Base-by-base conservation (phyloP, 2,888 invertebrate genomes). In the Drosophila longiperda region DNA sequence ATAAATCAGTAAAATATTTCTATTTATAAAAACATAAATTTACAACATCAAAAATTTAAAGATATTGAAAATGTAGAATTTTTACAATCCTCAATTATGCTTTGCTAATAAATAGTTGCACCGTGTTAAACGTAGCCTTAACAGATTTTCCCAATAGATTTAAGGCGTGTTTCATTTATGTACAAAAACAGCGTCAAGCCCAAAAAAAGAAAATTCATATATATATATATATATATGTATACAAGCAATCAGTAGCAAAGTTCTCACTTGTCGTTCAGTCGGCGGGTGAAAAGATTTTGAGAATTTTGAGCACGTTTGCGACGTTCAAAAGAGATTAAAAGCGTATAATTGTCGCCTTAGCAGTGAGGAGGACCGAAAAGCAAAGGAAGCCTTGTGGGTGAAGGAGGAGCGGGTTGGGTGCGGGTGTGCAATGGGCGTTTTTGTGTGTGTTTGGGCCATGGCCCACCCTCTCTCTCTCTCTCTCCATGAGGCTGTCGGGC, bases 291-390 rank as follows among this genome's bases (percentile, higher is more conserved):
- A 79, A 89, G 84, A 84, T 89, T 89, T 89, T 87, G 73, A 80
- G 80, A 90, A 87, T 87, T 87, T 90, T 90, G 88, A 80, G 87
- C 87, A 87, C 87, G 87, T 87, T 85, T 85, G 80, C 82, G 89
- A 90, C 90, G 89, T 87, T 87, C 87, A 87, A 90, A 87, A 87
- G 87, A 87, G 90, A 87, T 87, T 87, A 87, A 87, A 87, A 87
- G 87, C 87, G 90, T 90, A 90, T 87, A 87, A 87, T 87, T 87
- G 89, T 87, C 87, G 87, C 90, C 90, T 89, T 87, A 83, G 81
- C 83, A 77, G 76, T 48, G 55, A 48, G 29, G 38, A 33, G 26
- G 29, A 29, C 5, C 64, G 48, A 57, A 55, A 42, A 57, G 9
- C 26, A 53, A 15, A 32, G 58, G 36, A 54, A 58, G 54, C 65